Base-by-base conservation (phyloP, 2,113 vertebrate genomes). In the Corythoichthys haematopterus region DNA sequence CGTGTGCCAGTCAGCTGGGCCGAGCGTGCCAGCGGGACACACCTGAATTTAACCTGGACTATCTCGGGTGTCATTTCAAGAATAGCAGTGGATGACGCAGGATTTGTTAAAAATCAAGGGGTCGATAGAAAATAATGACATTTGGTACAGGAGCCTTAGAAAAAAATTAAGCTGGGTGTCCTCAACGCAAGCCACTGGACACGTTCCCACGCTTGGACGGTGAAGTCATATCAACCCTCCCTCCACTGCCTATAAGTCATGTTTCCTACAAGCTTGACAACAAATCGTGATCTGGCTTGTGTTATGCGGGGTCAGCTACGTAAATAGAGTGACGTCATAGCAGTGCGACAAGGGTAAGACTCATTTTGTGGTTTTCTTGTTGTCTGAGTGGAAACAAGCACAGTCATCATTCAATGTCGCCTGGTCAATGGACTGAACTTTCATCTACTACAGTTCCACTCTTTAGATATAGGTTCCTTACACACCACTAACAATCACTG, bases 21-120 rank as follows among this genome's bases (percentile, higher is more conserved):
- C 66, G 38, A 72, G 66, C 69, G 69, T 65, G 76, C 73, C 71
- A 82, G 80, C 73, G 81, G 73, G 84, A 87, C 86, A 81, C 90
- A 88, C 88, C 89, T 87, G 84, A 87, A 82, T 80, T 77, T 83
- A 80, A 83, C 81, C 87, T 84, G 36, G 68, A 81, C 77, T 68
- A 61, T 68, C 69, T 68, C 69, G 20, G 2, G 43, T 55, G 64
- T 65, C 50, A 45, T 74, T 51, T 72, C 69, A 3, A n/a, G 5
- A 6, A 13, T 12, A 33, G 2, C 11, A 2, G 20, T 46, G 4
- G 2, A 38, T n/a, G 57, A 38, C 7, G 38, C n/a, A 3, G n/a
- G 40, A 33, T 14, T 28, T 36, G 12, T 15, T 28, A 28, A 72
- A 64, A 53, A 15, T 37, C 48, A 45, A 35, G 16, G 46, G 3